These are phyloP conservation scores for Dromococcyx pavoninus DNA, from an alignment of 2,797 vertebrate genomes.

Conservation along the genomic window DNA sequence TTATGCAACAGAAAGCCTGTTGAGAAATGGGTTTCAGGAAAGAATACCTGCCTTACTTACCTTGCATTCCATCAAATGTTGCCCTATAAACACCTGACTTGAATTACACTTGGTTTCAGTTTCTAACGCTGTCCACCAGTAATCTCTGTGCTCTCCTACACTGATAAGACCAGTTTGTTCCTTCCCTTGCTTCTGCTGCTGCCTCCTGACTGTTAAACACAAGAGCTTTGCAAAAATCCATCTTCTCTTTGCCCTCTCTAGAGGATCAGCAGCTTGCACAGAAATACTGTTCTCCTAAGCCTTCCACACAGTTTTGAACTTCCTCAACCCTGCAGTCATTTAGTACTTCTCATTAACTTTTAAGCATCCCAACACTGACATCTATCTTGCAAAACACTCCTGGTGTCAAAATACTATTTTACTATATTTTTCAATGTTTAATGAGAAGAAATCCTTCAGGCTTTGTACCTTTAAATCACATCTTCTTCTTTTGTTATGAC, in stretches of 20 bases:
- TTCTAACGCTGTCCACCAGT: neutral
- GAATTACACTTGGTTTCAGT: neutral
- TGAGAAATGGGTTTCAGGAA: neutral
- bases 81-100: neutral
- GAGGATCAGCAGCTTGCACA: neutral
- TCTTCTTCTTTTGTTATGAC: neutral
- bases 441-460: neutral
- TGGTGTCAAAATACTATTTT: neutral
- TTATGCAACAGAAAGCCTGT: neutral
- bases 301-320: neutral
- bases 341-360: neutral
- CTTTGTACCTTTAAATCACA: neutral
- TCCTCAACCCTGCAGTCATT: neutral
- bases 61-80: neutral
- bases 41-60: neutral
- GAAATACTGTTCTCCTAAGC: neutral
- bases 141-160: neutral
- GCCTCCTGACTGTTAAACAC: neutral
- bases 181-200: neutral
- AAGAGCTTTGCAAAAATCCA: neutral
- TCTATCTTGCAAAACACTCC: neutral
- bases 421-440: neutral
- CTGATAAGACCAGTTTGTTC: neutral
- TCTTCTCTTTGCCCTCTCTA: neutral
- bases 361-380: neutral